Percentiles rank a stretch among this genome's conserved stretches.
These are phyloP conservation scores for Yponomeuta plumbellus DNA, from an alignment of 2,888 invertebrate species.

Conservation along the genomic window DNA sequence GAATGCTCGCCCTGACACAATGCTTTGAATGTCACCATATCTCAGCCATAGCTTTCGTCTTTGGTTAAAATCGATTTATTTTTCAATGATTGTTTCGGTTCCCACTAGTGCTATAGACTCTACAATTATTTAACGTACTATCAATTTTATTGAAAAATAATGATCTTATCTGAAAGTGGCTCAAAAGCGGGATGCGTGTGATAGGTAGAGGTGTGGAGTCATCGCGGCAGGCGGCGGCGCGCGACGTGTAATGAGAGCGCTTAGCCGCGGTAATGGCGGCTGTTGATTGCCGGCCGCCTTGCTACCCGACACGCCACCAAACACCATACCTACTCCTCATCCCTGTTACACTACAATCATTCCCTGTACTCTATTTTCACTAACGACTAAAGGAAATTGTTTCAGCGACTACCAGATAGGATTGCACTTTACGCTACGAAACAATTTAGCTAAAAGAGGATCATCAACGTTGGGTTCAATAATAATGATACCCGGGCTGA, in stretches of 20 bases:
- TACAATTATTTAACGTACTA: background rate
- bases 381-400: constrained; percentile 37
- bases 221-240: constrained; percentile 36
- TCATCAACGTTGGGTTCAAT: constrained; percentile 1
- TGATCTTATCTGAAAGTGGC: constrained; percentile 1
- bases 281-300: constrained; percentile 47
- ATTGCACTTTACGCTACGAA: constrained; percentile 1
- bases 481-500: background rate
- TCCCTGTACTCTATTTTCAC: constrained; percentile 35
- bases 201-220: constrained; percentile 28
- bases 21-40: constrained; percentile 28
- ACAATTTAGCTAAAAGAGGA: constrained; percentile 2
- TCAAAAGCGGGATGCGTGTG: constrained; percentile 1
- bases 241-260: constrained; percentile 54
- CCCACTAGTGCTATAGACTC: background rate
- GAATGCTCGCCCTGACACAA: constrained; percentile 34
- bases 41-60: constrained; percentile 18
- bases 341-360: constrained; percentile 42
- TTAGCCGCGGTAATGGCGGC: constrained; percentile 52
- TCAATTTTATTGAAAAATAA: constrained; percentile 5
- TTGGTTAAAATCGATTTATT: constrained; percentile 18
- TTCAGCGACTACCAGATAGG: constrained; percentile 18
- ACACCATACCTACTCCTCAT: constrained; percentile 38
- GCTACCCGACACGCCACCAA: constrained; percentile 33
- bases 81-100: background rate